Conservation (phyloP, 2,113 vertebrate species). For the Pithys albifrons region DNA sequence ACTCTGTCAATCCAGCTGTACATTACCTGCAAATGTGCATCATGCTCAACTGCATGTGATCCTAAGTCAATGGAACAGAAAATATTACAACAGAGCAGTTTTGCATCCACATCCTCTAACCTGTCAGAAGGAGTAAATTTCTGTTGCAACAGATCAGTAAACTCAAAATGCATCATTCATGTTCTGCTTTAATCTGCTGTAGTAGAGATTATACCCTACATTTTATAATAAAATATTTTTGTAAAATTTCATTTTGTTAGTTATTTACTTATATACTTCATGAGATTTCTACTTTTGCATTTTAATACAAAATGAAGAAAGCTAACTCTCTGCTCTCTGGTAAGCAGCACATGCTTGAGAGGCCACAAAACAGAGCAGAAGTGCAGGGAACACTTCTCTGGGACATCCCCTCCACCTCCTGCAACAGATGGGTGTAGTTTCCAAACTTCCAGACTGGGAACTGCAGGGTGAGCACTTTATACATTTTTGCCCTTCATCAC, state of each 20-base stretch:
- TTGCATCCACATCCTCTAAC: background rate
- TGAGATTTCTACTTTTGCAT: background rate
- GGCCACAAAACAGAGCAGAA: background rate
- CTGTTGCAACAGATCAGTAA: background rate
- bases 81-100: background rate
- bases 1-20: background rate
- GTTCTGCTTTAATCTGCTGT: background rate
- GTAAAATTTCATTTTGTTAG: background rate
- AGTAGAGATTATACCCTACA: background rate
- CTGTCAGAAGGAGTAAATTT: background rate
- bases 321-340: background rate
- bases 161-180: background rate
- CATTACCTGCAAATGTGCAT: background rate
- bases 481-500: background rate
- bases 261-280: background rate
- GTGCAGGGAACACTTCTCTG: background rate
- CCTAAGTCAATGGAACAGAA: background rate
- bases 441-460: background rate
- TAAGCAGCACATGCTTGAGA: background rate
- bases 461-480: background rate
- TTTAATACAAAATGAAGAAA: background rate
- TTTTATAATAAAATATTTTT: background rate
- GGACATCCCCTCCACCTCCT: background rate
- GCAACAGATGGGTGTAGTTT: background rate
- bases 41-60: background rate